phyloP scores from a whole-genome alignment of 2,888 invertebrate genomes.

The Plemyria rubiginata region DNA sequence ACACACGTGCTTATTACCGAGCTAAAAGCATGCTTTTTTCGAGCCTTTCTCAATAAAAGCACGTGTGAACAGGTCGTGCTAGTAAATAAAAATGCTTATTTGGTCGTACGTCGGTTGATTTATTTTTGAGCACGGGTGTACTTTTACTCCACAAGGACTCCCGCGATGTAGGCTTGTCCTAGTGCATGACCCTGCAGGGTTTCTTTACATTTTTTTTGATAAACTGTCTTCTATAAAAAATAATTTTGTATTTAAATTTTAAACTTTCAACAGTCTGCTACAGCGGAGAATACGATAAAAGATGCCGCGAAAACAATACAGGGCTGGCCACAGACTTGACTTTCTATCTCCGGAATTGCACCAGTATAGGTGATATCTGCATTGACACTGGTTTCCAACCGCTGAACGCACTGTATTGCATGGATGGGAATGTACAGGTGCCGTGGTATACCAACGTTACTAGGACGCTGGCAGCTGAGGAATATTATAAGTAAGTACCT shows the following conservation, averaged over 20 bases:
- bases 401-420: slow-evolving; percentile 77
- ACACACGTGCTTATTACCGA: too few species aligned
- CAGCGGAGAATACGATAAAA: slow-evolving; percentile 85
- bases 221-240: too few species aligned
- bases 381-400: slow-evolving; percentile 61
- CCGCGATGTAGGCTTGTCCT: too few species aligned
- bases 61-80: too few species aligned
- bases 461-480: slow-evolving; percentile 86
- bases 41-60: too few species aligned
- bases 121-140: too few species aligned
- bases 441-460: slow-evolving; percentile 82
- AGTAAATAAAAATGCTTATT: too few species aligned
- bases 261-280: slow-evolving; percentile 82
- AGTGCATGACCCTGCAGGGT: too few species aligned
- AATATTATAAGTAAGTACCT: slow-evolving; percentile 88
- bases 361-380: slow-evolving; percentile 81
- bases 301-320: slow-evolving; percentile 74
- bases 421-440: slow-evolving; percentile 56
- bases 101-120: too few species aligned
- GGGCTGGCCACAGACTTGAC: slow-evolving; percentile 68
- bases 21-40: too few species aligned
- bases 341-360: slow-evolving; percentile 82
- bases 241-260: background rate
- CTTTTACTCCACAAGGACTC: too few species aligned
- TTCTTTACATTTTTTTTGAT: too few species aligned